Conservation (phyloP, 2,888 invertebrate species). For the Metopia argyrocephala region DNA sequence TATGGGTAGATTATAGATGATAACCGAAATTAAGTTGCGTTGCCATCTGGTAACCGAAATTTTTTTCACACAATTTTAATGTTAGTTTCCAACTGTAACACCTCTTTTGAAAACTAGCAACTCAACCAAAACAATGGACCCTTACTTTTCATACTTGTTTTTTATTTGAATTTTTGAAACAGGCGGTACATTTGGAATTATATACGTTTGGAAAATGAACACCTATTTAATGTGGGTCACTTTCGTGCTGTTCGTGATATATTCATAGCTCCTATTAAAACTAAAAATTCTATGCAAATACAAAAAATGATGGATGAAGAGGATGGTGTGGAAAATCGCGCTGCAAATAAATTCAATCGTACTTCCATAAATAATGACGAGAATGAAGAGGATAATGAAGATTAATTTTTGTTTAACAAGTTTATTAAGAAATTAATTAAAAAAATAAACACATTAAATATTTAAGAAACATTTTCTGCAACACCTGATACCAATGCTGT, state of each 20-base stretch:
- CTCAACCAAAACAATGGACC: too few species aligned
- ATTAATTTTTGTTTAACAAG: not conserved
- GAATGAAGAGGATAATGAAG: not conserved
- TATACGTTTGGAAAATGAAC: constrained; percentile 98
- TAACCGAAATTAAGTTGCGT: too few species aligned
- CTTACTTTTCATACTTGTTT: too few species aligned
- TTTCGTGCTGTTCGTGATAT: constrained; percentile 98
- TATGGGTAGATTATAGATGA: too few species aligned
- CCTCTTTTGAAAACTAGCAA: too few species aligned
- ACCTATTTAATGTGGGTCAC: constrained; percentile 98
- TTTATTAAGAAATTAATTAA: not conserved
- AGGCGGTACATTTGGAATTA: constrained; percentile 99
- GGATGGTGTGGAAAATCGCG: constrained; percentile 87
- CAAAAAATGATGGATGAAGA: constrained; percentile 95
- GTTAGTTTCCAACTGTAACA: too few species aligned
- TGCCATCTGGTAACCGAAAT: too few species aligned
- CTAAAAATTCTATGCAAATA: constrained; percentile 91
- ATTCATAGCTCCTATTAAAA: constrained; percentile 89
- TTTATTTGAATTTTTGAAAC: too few species aligned
- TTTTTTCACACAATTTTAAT: too few species aligned
- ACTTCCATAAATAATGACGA: not conserved
- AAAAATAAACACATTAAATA: constrained; percentile 1
- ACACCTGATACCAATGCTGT: constrained; percentile 92
- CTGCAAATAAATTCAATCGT: constrained; percentile 56
- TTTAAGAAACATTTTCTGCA: constrained; percentile 80